Conservation (phyloP, 2,113 vertebrate species). For the Neodontobutis hainanensis region DNA sequence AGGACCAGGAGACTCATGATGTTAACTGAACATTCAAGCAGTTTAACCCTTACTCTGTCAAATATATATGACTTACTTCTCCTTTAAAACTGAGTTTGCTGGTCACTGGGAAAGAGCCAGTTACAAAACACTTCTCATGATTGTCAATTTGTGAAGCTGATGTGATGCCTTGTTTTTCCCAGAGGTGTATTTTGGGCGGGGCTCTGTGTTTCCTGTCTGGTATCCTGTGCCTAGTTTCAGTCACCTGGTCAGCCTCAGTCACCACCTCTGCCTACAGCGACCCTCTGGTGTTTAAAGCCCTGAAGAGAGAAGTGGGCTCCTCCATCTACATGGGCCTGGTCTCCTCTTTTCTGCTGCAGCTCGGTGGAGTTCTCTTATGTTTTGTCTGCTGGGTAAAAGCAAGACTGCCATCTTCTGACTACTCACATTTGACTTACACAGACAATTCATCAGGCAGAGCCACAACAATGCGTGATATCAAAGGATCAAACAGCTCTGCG, state of each 20-base stretch:
- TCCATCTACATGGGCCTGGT: conserved; percentile 42
- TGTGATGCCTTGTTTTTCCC: background rate
- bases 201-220: conserved; percentile 30
- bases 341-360: conserved; percentile 35
- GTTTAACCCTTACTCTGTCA: too few species aligned
- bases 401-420: background rate
- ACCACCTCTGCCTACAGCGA: conserved; percentile 26
- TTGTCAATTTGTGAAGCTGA: background rate
- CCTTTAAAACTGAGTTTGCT: too few species aligned
- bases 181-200: conserved; percentile 38
- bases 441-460: background rate
- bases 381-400: conserved; percentile 26
- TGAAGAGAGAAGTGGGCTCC: conserved; percentile 45
- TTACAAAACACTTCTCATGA: too few species aligned
- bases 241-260: conserved; percentile 42
- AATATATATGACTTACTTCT: too few species aligned
- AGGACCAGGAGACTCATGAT: too few species aligned
- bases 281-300: conserved; percentile 2
- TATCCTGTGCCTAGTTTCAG: conserved; percentile 43
- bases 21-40: too few species aligned
- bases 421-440: conserved; percentile 15
- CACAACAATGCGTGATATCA: background rate
- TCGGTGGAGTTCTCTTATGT: conserved; percentile 32
- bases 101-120: too few species aligned
- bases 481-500: background rate